Evolutionary conservation across 2,113 vertebrate species (phyloP).

Genomic region (Raja brachyura): DNA sequence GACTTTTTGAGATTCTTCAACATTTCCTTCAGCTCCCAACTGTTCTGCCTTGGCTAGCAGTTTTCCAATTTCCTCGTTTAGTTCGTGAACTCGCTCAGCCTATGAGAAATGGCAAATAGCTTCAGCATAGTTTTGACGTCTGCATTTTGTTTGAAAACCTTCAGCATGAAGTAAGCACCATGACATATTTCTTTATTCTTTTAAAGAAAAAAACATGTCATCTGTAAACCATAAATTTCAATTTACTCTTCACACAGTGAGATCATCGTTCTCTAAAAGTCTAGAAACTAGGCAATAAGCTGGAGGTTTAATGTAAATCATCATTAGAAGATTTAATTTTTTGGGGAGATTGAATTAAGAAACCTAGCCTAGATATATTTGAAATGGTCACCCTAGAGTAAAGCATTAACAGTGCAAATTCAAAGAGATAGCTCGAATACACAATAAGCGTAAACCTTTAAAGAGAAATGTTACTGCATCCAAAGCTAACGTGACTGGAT

Average conservation of each 20-base stretch:
- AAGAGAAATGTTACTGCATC: no score
- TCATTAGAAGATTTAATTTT: no score
- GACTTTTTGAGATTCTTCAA: slow-evolving; percentile 91
- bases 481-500: no score
- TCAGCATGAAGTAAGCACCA: neutral
- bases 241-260: neutral
- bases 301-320: neutral
- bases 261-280: neutral
- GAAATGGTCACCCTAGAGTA: no score
- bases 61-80: slow-evolving; percentile 98
- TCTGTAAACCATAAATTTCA: neutral
- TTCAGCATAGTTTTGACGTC: neutral
- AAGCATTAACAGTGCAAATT: no score
- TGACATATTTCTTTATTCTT: neutral
- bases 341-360: no score
- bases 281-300: neutral
- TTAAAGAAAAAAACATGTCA: neutral
- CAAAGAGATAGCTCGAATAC: no score
- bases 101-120: slow-evolving; percentile 44
- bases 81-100: slow-evolving; percentile 93
- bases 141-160: neutral
- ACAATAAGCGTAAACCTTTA: no score
- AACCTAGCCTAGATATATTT: no score
- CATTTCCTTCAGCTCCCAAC: slow-evolving; percentile 90
- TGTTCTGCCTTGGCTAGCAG: slow-evolving; percentile 90